Evolutionary conservation across 1,140 invertebrate genomes (phyloP), one percentile per base, ranked within the genome.

Genomic region (Armadillidium nasatum): DNA sequence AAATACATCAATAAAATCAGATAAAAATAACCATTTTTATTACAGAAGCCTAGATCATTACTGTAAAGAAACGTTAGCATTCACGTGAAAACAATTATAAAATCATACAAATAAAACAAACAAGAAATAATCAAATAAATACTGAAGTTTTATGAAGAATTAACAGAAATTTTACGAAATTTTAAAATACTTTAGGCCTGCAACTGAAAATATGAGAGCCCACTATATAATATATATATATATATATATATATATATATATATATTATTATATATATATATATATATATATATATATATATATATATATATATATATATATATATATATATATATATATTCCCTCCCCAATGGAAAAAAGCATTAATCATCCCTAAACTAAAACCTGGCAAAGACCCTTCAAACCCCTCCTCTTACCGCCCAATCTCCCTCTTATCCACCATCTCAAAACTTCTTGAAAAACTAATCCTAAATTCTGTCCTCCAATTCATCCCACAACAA

Each of bases 211-310:
- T 10, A 15, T 50, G 9, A 10, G 46, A 15, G 46, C 9, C 9
- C 9, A 50, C 87, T 95, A 15, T 50, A 15, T 50, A 50, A 50
- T 10, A 95, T 33, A 95, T 85, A 81, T 89, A 88, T 44, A 95
- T 89, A 82, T 94, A 96, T 82, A 86, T 88, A 80, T 69, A 50
- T 50, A 50, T 50, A 50, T 82, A 78, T 82, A 33, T 44, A 43
- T 33, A 43, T 46, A 73, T 45, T 68, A 60, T 68, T 44, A 74
- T 68, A 19, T 50, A 71, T n/a, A 33, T 75, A 72, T 22, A 44
- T 43, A 19, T 9, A 74, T 50, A 74, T 71, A 46, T 19, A 60
- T 33, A 72, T 75, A 21, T 50, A 78, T 78, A 50, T 50, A 50
- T 50, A 50, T 68, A 75, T 4, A 54, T 60, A 50, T 50, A 9